Evolutionary conservation across 2,113 vertebrate species (phyloP).

Genomic region (Mus spicilegus): DNA sequence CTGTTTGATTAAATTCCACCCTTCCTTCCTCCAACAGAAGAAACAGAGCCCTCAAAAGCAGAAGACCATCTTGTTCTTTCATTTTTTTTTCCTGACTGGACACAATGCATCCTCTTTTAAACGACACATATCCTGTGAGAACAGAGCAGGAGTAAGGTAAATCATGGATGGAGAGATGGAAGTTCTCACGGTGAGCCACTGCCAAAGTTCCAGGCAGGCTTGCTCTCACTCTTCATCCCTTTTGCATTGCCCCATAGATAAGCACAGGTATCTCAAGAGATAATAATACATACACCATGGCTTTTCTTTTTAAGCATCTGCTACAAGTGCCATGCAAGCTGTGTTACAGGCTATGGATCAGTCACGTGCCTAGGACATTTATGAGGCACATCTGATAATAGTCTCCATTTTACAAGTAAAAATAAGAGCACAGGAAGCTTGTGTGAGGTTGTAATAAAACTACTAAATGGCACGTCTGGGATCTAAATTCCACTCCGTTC

Average conservation of each 20-base stretch:
- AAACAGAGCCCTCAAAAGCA: neutral
- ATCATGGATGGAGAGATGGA: neutral
- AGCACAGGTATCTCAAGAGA: neutral
- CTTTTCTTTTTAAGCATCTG: neutral
- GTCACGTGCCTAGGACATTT: neutral
- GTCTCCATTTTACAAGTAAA: neutral
- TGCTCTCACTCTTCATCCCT: neutral
- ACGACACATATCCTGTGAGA: neutral
- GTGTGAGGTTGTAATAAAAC: too few species aligned
- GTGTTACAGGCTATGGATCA: too few species aligned
- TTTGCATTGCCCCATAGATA: neutral
- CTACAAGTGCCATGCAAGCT: neutral
- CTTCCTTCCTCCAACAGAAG: constrained; percentile 30
- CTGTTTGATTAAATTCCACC: neutral
- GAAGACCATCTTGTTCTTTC: constrained; percentile 9
- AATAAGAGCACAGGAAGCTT: neutral
- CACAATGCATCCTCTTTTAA: neutral
- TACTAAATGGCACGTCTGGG: too few species aligned
- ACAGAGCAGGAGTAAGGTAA: neutral
- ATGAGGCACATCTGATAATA: neutral
- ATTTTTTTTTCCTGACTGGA: neutral
- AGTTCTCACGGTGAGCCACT: neutral
- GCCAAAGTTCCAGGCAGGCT: too few species aligned
- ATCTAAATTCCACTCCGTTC: neutral
- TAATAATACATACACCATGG: neutral